Base-by-base conservation (phyloP, 2,888 invertebrate genomes). In the Anodontia alba region DNA sequence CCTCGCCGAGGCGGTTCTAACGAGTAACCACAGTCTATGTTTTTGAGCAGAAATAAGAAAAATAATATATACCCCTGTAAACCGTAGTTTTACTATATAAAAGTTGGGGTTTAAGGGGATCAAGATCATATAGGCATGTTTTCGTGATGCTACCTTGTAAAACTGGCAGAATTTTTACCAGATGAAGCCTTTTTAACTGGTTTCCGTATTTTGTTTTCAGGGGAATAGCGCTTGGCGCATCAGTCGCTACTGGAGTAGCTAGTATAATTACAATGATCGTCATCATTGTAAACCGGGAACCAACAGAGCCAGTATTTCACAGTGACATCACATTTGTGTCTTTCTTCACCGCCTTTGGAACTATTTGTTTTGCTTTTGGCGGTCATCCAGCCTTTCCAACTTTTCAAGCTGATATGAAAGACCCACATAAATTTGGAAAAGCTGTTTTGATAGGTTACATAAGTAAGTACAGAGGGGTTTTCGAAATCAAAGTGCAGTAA, bases 401-500 rank as follows among this genome's bases (percentile, higher is more conserved):
- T 0, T 96, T 98, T 72, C 98, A 98, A 95, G 97, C 98, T 84
- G 98, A 98, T 93, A 98, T 98, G 98, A 96, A 96, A 83, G 96
- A 97, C 83, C 97, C 97, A 84, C 95, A 95, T 0, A 96, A 97
- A 90, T 96, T 98, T 84, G 96, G 96, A 87, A 95, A 95, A 90
- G 97, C 97, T 0, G 96, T 98, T 0, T 89, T 97, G 1, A 95
- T 96, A 17, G 97, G 97, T 15, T 97, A 97, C 93, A 76, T 95
- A 36, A 96, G 96, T 96, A 94, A 94, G 95, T 94, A 62, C 12
- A 49, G n/a, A n/a, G n/a, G n/a, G n/a, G 8, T 8, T 42, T 42
- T n/a, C n/a, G n/a, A n/a, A n/a, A n/a, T n/a, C n/a, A n/a, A n/a
- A n/a, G n/a, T n/a, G n/a, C n/a, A n/a, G n/a, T n/a, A n/a, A n/a